Base-by-base conservation (phyloP, 37 sponge, comb jelly and placozoan genomes). In the Geodia barretti region DNA sequence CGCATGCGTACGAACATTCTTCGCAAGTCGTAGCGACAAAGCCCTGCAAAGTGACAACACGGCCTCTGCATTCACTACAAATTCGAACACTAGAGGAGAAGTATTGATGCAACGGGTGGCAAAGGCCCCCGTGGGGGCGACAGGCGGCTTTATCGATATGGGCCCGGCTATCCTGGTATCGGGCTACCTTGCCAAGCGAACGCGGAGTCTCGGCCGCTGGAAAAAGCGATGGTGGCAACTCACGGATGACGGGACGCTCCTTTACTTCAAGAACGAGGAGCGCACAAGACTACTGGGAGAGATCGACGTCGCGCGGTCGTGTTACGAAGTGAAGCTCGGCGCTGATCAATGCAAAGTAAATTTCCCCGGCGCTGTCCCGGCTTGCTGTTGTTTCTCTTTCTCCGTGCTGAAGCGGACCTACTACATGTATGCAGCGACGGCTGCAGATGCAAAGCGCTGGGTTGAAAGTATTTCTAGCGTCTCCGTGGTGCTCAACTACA, bases 211-310 rank as follows among this genome's bases (percentile, higher is more conserved):
- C 39, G 81, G 68, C 26, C 43, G 72, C 8, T 88, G 88, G 88
- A 76, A 64, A 68, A 82, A 77, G 59, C 76, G 88, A n/a, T 88
- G 88, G 88, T 88, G 83, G 83, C 88, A 88, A 39, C 78, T 88
- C 11, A 36, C 76, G 40, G 83, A 77, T 24, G 76, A 82, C 66
- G 88, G 88, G 17, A 82, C 31, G 11, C 66, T 88, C 59, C 68
- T 77, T 58, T 88, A 88, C 67, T 88, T 78, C 67, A 70, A 77
- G 69, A 76, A 38, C 31, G 88, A 88, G 20, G 74, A 76, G 24
- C 54, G 76, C 4, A 23, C 31, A 11, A 81, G 72, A 58, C 39
- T 72, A 7, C 79, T 88, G 4, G 82, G 83, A 32, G 72, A 88
- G 41, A 88, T 88, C 28, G 83, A 88, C 60, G 67, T 88, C 7